Base-by-base conservation (phyloP, 2,888 invertebrate species). In the Pandemis corylana region DNA sequence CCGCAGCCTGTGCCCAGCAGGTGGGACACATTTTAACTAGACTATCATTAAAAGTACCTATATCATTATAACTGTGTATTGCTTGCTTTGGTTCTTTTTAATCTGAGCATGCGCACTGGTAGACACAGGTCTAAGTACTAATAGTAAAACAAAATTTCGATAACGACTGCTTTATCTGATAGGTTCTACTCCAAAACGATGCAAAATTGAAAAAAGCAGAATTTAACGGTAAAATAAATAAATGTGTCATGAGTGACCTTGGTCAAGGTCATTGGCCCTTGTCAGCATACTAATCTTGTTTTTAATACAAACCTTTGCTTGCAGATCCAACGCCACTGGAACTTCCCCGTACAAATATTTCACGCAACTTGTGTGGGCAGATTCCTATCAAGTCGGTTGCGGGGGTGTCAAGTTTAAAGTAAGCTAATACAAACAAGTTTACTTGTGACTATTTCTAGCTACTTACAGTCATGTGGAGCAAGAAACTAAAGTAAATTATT, bases 381-480 rank as follows among this genome's bases (percentile, higher is more conserved):
- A 85, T 44, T 83, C 92, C 4, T 83, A 75, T 15, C 83, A 86
- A 77, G 92, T 94, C 7, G 94, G 94, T 0, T 94, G 94, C 73
- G 93, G 92, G 7, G 89, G 88, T 56, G 90, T 90, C 7, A 91
- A 88, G 77, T 94, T 92, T 76, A 88, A 86, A 83, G 94, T 93
- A 82, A 83, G 81, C 75, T 49, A 59, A 64, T 10, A 13, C 20
- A 49, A 15, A 56, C 6, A 56, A 59, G 59, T 59, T 59, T 59
- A 59, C 28, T 59, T 28, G 12, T 28, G 15, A 7, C 12, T 59
- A 59, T 59, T 59, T 28, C 12, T 12, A 28, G 59, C 53, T 15
- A 20, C 20, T 20, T 20, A 15, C 28, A 28, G 10, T 5, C 5
- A 51, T 0, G n/a, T 59, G 28, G 28, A 28, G 9, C 28, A 59